These are phyloP conservation scores for Lithophane ornitopus DNA, from an alignment of 2,888 invertebrate species.

Conservation along the genomic window DNA sequence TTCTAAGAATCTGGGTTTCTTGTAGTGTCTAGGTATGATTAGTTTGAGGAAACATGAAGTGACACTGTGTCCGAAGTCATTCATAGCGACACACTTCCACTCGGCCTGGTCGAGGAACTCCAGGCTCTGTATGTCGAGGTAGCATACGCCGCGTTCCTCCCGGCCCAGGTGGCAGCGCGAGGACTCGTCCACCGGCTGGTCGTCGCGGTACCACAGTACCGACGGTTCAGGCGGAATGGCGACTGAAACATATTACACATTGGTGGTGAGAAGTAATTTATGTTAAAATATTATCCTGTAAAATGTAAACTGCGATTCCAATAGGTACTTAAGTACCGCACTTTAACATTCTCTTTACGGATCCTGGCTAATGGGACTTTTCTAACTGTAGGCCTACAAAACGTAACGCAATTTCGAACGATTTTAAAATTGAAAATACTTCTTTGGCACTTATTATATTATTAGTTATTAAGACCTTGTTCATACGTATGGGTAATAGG, in stretches of 20 bases:
- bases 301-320: background rate
- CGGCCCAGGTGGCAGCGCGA: constrained; percentile 92
- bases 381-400: background rate
- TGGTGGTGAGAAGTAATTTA: background rate
- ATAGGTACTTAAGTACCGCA: background rate
- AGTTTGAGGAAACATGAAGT: constrained; percentile 96
- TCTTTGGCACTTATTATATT: no score
- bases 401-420: background rate
- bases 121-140: constrained; percentile 93
- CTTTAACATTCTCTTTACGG: background rate
- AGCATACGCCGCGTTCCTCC: constrained; percentile 93
- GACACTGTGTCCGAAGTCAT: constrained; percentile 97
- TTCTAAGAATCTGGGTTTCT: constrained; percentile 96
- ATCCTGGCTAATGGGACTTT: background rate
- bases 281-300: background rate
- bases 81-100: constrained; percentile 97
- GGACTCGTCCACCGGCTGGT: constrained; percentile 93
- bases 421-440: background rate
- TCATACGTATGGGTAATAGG: no score
- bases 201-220: constrained; percentile 97
- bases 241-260: constrained; percentile 87
- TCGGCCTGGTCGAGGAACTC: constrained; percentile 97
- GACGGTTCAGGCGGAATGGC: constrained; percentile 95
- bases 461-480: no score
- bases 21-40: constrained; percentile 96